Percentiles rank a stretch among this genome's conserved stretches.
These are phyloP conservation scores for Andricus quercusramuli DNA, from an alignment of 2,888 invertebrate genomes.

Conservation along the genomic window DNA sequence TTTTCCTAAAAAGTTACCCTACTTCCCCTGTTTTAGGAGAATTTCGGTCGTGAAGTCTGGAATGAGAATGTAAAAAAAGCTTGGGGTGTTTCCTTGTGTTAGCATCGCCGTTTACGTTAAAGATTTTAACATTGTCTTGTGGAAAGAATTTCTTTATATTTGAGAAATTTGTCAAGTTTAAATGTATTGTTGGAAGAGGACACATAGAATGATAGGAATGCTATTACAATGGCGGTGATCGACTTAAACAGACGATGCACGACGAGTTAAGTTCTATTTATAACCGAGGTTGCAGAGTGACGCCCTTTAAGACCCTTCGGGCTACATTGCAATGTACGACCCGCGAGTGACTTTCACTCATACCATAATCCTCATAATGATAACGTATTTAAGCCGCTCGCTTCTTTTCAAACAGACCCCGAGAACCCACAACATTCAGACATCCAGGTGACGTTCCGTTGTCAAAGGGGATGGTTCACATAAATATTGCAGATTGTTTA, in stretches of 20 bases:
- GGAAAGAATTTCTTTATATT: too few relatives aligned
- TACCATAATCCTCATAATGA: constrained; percentile 34
- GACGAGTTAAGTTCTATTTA: constrained; percentile 55
- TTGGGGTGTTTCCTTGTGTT: too few relatives aligned
- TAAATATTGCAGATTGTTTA: not conserved
- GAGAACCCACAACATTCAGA: constrained; percentile 4
- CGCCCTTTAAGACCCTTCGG: constrained; percentile 52
- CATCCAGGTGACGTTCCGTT: not conserved
- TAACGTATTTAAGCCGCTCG: constrained; percentile 31
- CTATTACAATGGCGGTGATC: constrained; percentile 13
- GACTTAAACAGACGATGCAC: constrained; percentile 46
- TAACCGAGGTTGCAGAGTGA: constrained; percentile 58
- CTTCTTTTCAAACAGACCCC: constrained; percentile 26
- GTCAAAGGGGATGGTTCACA: not conserved
- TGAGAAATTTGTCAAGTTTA: constrained; percentile 49
- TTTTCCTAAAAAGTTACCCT: too few relatives aligned
- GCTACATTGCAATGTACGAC: constrained; percentile 14
- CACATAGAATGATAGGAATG: constrained; percentile 30
- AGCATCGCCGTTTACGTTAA: too few relatives aligned
- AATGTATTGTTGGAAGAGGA: constrained; percentile 46
- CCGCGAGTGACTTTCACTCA: constrained; percentile 40
- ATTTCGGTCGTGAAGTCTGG: too few relatives aligned
- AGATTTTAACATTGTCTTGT: too few relatives aligned
- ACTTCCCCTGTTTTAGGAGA: too few relatives aligned
- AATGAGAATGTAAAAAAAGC: too few relatives aligned